Evolutionary conservation across 2,888 invertebrate genomes (phyloP).

Genomic region (Chrysolina americana): DNA sequence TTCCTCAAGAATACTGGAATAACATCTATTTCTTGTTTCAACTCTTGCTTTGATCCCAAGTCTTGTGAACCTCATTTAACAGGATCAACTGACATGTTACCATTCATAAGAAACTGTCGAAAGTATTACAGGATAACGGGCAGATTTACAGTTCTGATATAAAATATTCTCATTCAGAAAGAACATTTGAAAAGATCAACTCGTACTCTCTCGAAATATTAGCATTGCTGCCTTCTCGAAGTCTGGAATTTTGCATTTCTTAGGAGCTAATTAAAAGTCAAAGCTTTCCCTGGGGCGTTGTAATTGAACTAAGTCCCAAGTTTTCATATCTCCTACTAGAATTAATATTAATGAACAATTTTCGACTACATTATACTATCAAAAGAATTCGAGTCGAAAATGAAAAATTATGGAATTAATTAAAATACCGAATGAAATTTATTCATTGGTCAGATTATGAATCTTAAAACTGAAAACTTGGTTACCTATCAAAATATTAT

Average conservation of each 20-base stretch:
- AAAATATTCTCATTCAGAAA: neutral
- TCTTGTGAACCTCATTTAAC: too few species aligned
- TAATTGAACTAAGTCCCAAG: conserved; percentile 50
- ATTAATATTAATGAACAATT: conserved; percentile 28
- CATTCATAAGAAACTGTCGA: too few species aligned
- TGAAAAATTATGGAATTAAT: neutral
- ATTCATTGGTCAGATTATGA: too few species aligned
- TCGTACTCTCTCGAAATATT: neutral
- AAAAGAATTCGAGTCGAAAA: neutral
- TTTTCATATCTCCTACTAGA: neutral
- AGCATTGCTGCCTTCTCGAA: neutral
- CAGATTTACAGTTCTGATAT: neutral
- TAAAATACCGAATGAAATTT: neutral
- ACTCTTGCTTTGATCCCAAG: too few species aligned
- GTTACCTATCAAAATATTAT: too few species aligned
- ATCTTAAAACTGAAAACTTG: too few species aligned
- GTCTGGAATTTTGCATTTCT: conserved; percentile 51
- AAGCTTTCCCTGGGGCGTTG: conserved; percentile 56
- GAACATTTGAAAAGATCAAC: neutral
- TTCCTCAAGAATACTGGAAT: too few species aligned
- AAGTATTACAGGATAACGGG: too few species aligned
- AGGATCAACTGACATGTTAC: too few species aligned
- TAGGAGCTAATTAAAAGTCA: conserved; percentile 59
- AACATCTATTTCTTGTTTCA: too few species aligned
- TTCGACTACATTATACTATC: neutral